Base-by-base conservation (phyloP, 2,888 invertebrate species). In the Apoderus coryli region DNA sequence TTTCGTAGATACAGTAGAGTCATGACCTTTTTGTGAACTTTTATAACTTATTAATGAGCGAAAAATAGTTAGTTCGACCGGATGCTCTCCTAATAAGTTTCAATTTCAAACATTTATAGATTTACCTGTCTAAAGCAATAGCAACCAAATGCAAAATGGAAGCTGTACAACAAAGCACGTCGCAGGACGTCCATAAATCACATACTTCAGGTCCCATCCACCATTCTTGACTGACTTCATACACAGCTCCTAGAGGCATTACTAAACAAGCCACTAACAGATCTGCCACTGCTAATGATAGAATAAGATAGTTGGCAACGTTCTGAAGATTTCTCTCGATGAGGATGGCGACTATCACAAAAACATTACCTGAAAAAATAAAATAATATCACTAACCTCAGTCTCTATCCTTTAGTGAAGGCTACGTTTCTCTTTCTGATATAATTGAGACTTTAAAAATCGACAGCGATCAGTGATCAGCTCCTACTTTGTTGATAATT, bases 151-250 rank as follows among this genome's bases (percentile, higher is more conserved):
- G 81, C 34, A 81, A 63, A 45, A 81, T 81, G 31, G 79, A 79
- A 23, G 81, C 80, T 14, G 80, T 80, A 59, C 90, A 90, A 59
- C 89, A 88, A 10, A 90, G 68, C 11, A 92, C 89, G 56, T 92
- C 90, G 35, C 81, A 80, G 16, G 82, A 82, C 15, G 88, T 86
- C 88, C 88, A 90, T 74, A 90, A 81, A 60, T 92, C 89, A 60
- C 92, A 90, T 34, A 86, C 67, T 50, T 80, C 78, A 14, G 84
- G 79, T 32, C 86, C 86, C 42, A 89, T 64, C 44, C 75, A 76
- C 88, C 88, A 88, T 56, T 78, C 71, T 53, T 75, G 70, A 40
- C 73, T 75, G 23, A 58, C 57, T 60, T 80, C 76, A 58, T 78
- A 79, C 42, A 79, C 77, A 32, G 79, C 79, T 32, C 75, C 74